These are phyloP conservation scores for Thalassoma bifasciatum DNA, from an alignment of 2,113 vertebrate genomes.

Conservation along the genomic window DNA sequence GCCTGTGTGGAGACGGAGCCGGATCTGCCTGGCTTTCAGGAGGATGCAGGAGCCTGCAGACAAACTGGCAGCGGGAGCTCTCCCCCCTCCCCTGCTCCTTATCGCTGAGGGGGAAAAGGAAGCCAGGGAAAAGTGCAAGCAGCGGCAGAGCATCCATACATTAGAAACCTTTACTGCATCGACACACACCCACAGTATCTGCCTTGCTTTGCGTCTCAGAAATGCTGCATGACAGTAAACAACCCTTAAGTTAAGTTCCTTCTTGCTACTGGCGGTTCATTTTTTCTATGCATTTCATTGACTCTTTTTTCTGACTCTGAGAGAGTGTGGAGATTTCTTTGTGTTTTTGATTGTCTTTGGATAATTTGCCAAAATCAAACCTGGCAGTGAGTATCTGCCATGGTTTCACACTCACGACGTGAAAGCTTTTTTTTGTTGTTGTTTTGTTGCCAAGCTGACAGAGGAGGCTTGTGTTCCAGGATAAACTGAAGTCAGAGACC, in stretches of 20 bases:
- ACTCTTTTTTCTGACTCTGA: constrained; percentile 81
- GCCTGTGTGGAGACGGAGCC: constrained; percentile 59
- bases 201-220: constrained; percentile 79
- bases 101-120: constrained; percentile 73
- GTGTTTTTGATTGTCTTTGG: constrained; percentile 78
- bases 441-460: constrained; percentile 72
- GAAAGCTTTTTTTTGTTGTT: constrained; percentile 79
- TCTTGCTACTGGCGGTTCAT: constrained; percentile 75
- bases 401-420: constrained; percentile 81
- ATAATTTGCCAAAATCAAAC: constrained; percentile 94
- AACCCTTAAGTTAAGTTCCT: constrained; percentile 77
- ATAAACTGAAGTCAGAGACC: constrained; percentile 28
- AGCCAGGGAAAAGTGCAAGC: constrained; percentile 79
- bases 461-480: constrained; percentile 31
- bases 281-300: constrained; percentile 93
- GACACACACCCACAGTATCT: constrained; percentile 65
- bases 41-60: constrained; percentile 74
- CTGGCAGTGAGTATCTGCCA: constrained; percentile 79
- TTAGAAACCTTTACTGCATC: constrained; percentile 52
- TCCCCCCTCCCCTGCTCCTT: constrained; percentile 66
- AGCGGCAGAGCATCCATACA: constrained; percentile 56
- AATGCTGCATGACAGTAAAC: constrained; percentile 91
- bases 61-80: constrained; percentile 71
- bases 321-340: constrained; percentile 43
- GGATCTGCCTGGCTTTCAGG: constrained; percentile 46